Conservation (phyloP, 2,797 vertebrate genomes). For the Phyllotis vaccarum region DNA sequence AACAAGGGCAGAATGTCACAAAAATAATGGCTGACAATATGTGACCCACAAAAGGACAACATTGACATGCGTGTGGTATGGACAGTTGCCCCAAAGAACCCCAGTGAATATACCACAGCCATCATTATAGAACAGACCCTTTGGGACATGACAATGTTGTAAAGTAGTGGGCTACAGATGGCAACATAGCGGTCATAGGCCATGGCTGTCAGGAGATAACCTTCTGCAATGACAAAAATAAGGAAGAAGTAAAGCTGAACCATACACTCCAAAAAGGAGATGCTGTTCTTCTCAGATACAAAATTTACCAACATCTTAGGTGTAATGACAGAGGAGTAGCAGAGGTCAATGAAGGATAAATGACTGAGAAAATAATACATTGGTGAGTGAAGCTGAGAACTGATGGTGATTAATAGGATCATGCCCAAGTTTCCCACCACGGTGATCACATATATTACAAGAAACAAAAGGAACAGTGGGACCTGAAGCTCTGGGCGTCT, state of each 20-base stretch:
- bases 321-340: constrained; percentile 73
- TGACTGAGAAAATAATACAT: constrained; percentile 82
- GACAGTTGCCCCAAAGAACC: constrained; percentile 63
- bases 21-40: constrained; percentile 62
- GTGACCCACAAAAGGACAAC: constrained; percentile 70
- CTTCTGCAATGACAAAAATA: constrained; percentile 66
- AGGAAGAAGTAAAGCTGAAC: constrained; percentile 72
- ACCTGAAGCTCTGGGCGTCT: constrained; percentile 33
- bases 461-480: constrained; percentile 72
- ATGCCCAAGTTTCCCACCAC: constrained; percentile 74
- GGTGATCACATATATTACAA: constrained; percentile 68
- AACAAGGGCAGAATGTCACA: constrained; percentile 70
- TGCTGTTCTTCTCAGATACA: constrained; percentile 57
- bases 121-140: constrained; percentile 56
- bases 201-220: constrained; percentile 73
- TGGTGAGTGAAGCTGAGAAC: constrained; percentile 77
- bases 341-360: constrained; percentile 79
- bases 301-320: constrained; percentile 78
- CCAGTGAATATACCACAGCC: constrained; percentile 47
- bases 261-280: constrained; percentile 69
- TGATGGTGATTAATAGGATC: constrained; percentile 73
- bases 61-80: background rate
- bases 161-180: constrained; percentile 67
- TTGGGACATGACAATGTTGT: constrained; percentile 50
- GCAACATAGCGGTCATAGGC: constrained; percentile 68